Evolutionary conservation across 2,113 vertebrate species (phyloP), one percentile per base, ranked within the genome.

Genomic region (Scortum barcoo): DNA sequence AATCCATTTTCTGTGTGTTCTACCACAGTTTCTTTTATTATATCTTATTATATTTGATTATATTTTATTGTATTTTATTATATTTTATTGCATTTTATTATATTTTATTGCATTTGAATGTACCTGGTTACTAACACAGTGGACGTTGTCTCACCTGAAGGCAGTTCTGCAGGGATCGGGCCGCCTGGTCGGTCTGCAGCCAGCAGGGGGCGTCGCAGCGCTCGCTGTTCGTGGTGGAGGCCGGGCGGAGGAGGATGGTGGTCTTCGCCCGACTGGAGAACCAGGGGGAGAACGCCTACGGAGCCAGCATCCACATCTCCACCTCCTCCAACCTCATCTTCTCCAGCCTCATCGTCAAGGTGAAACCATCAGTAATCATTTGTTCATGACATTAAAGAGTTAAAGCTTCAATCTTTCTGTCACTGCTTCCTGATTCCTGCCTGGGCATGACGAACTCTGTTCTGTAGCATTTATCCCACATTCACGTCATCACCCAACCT

Each of bases 221-320:
- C 26, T 80, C 87, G 0, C 28, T 92, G 40, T 96, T 93, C 38
- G 9, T 98, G 74, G 78, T 99, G 10, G 97, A 98, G 93, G 91
- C 94, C 8, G 71, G 92, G 0, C 90, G 97, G 54, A 95, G 96
- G 78, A 95, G 96, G 76, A 85, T 98, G 90, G 93, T 95, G 0
- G 93, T 99, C 78, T 97, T 96, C 2, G 95, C 93, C 0, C 28
- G 2, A 0, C 92, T 99, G 90, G 97, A 98, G 85, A 99, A 99
- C 92, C 92, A 84, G 0, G 97, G 97, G 0, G 98, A 99, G 78
- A 99, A 99, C 0, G 97, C 98, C 0, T 99, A 98, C 61, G 94
- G 93, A 86, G 88, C 97, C 0, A 28, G 93, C 28, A 94, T 99
- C 17, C 94, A 97, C 87, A 96, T 99, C 88, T 94, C 97, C 22